A percentile compares a stretch with the other conserved stretches of the same genome.
These are phyloP conservation scores for Eurystomus glaucurus DNA, from an alignment of 2,797 vertebrate genomes.

Conservation along the genomic window DNA sequence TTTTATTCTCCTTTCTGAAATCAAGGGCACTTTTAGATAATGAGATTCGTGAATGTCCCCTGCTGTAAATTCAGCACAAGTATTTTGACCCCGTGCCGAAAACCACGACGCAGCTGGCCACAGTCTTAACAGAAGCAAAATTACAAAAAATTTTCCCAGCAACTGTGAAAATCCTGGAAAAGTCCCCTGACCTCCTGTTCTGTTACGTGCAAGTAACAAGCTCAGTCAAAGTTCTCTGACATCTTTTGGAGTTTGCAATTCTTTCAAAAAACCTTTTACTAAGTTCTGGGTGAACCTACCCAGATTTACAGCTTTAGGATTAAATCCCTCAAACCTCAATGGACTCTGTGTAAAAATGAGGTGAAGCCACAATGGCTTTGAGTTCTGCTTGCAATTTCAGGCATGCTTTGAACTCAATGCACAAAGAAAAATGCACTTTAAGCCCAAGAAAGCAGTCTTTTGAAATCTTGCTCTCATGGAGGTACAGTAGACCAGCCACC, in stretches of 20 bases:
- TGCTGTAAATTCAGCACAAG: neutral
- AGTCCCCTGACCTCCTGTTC: conserved; percentile 25
- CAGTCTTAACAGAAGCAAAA: neutral
- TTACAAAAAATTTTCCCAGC: conserved; percentile 7
- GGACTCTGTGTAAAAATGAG: conserved; percentile 47
- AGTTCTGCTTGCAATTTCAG: conserved; percentile 60
- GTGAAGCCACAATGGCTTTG: conserved; percentile 58
- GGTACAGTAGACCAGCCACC: neutral
- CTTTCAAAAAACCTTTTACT: conserved; percentile 64
- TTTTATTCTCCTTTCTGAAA: conserved; percentile 14
- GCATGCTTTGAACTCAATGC: conserved; percentile 58
- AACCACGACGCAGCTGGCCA: neutral
- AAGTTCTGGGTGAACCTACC: conserved; percentile 45
- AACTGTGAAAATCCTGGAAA: conserved; percentile 30
- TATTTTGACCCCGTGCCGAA: neutral
- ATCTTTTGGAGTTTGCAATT: conserved; percentile 45
- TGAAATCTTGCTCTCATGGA: conserved; percentile 47
- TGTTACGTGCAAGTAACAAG: conserved; percentile 13
- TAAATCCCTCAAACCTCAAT: conserved; percentile 59
- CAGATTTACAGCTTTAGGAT: conserved; percentile 64
- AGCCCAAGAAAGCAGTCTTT: conserved; percentile 26
- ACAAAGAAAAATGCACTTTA: conserved; percentile 58
- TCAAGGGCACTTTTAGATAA: neutral
- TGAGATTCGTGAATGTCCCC: neutral
- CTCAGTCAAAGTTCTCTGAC: conserved; percentile 58